Evolutionary conservation across 2,888 invertebrate species (phyloP), one percentile per base, ranked within the genome.

Genomic region (Hetaerina titia): DNA sequence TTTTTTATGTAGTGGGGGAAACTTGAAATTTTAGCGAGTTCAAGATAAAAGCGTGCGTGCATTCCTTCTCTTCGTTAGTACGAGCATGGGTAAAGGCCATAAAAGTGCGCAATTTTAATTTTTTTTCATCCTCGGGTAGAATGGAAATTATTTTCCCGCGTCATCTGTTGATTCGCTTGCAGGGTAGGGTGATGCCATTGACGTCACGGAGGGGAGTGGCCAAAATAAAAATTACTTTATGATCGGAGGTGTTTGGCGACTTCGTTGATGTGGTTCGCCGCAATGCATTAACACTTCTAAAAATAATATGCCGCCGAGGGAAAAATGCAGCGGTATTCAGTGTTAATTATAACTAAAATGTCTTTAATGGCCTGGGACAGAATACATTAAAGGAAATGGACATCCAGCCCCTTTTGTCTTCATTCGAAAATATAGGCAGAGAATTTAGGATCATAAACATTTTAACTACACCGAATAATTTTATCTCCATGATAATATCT

Each of bases 11-110:
- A 25, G 81, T 31, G 81, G 81, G 0, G 81, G 31, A 31, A 69
- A 69, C 69, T 81, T 31, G 81, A 81, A 31, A 31, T 81, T 81
- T 81, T 81, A 81, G 81, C 81, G 81, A 81, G 22, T 69, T 6
- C 25, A 2, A 81, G 81, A 31, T 31, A 31, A 31, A 81, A n/a
- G 81, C 25, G 25, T 81, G 13, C 81, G 81, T 81, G 74, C n/a
- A 25, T 25, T n/a, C 17, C 11, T 81, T 81, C 15, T 13, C 31
- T 11, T 81, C 81, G 31, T 81, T 81, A 81, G n/a, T 11, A 4
- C 13, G 31, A 31, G 31, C 8, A 22, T 31, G 81, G 31, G 25
- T 2, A 11, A 13, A 25, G 25, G 31, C 31, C 31, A 11, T 31
- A 81, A 25, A 81, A 25, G 31, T 31, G 31, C 25, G 31, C 9